A percentile compares a stretch with the other conserved stretches of the same genome.
These are phyloP conservation scores for Chionodraco myersi DNA, from an alignment of 2,113 vertebrate genomes.

Conservation along the genomic window DNA sequence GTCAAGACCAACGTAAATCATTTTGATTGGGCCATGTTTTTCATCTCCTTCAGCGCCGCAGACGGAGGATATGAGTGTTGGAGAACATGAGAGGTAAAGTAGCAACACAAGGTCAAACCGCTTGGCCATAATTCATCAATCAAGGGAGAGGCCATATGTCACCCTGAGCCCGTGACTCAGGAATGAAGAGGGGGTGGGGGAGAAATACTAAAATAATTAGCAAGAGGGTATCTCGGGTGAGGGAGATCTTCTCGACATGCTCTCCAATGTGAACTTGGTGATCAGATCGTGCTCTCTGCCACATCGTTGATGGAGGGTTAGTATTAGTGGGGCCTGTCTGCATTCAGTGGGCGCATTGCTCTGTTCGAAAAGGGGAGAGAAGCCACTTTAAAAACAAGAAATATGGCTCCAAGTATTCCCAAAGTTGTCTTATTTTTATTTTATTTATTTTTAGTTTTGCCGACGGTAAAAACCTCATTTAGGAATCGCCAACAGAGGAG, in stretches of 20 bases:
- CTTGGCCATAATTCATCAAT: slow-evolving; percentile 68
- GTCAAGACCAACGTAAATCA: slow-evolving; percentile 69
- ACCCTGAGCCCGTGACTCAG: slow-evolving; percentile 33
- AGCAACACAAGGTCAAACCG: slow-evolving; percentile 73
- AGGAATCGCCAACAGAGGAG: background rate
- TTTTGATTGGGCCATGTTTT: slow-evolving; percentile 68
- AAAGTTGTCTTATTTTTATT: background rate
- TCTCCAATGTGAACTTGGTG: background rate
- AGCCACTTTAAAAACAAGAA: rapidly evolving
- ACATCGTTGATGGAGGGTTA: background rate
- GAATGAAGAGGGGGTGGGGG: background rate
- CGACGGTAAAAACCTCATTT: background rate
- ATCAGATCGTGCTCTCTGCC: background rate
- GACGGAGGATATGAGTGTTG: slow-evolving; percentile 60
- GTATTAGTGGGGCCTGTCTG: too few relatives aligned
- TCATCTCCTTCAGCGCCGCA: slow-evolving; percentile 59
- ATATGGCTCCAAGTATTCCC: background rate
- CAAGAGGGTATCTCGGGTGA: background rate
- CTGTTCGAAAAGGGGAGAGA: background rate
- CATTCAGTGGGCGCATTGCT: too few relatives aligned
- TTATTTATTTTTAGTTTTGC: background rate
- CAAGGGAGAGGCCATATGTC: slow-evolving; percentile 56
- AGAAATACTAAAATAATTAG: background rate
- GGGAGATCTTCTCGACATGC: background rate
- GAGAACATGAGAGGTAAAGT: slow-evolving; percentile 70